Evolutionary conservation across 2,797 vertebrate genomes (phyloP).

Genomic region (Pseudochirops cupreus): DNA sequence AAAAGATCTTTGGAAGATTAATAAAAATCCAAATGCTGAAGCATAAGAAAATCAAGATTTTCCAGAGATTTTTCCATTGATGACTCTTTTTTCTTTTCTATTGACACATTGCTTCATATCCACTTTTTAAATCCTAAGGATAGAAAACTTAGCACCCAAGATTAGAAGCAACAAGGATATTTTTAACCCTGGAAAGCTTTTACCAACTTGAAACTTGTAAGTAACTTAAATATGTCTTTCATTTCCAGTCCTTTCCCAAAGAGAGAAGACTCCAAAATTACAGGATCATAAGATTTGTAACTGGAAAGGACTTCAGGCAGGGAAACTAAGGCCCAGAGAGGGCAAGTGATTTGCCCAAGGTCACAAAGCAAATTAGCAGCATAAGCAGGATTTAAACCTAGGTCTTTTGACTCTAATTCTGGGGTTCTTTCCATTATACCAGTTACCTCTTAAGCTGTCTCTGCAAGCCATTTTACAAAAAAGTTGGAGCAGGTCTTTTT

Average conservation of each 20-base stretch:
- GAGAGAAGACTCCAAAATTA: not conserved
- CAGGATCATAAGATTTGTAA: not conserved
- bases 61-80: no score
- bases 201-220: not conserved
- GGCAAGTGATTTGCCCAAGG: not conserved
- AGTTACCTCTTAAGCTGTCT: not conserved
- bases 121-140: not conserved
- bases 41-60: not conserved
- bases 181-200: not conserved
- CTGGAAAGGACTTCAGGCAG: not conserved
- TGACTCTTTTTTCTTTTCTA: not conserved
- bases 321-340: not conserved
- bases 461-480: not conserved
- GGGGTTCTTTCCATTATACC: not conserved
- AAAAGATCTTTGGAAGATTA: not conserved
- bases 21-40: not conserved
- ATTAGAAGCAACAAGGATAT: not conserved
- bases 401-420: not conserved
- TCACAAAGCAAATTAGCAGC: not conserved
- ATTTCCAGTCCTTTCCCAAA: not conserved
- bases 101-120: not conserved
- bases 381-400: not conserved
- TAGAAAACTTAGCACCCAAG: slow-evolving; percentile 7
- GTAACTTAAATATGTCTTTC: not conserved
- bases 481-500: not conserved